Percentiles rank a stretch among this genome's conserved stretches.
phyloP scores from a whole-genome alignment of 2,797 vertebrate species.

The Eulemur rubriventer region DNA sequence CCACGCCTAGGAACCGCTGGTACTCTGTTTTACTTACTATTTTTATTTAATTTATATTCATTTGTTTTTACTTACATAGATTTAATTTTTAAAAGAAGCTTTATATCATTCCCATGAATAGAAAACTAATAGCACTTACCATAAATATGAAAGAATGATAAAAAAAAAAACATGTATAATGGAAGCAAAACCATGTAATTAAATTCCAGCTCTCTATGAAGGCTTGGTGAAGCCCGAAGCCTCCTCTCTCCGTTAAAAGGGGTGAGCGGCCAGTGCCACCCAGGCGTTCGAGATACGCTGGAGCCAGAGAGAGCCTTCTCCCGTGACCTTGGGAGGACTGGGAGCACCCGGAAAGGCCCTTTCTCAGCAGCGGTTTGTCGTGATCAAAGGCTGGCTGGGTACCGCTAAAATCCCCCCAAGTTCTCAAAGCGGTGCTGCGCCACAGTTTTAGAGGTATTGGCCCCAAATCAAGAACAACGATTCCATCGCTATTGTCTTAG shows the following conservation, averaged over 20 bases:
- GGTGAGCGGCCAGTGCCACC: neutral
- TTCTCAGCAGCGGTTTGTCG: fast-evolving
- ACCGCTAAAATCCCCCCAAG: fast-evolving
- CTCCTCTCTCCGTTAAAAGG: conserved; percentile 48
- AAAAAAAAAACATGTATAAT: conserved; percentile 65
- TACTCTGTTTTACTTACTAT: neutral
- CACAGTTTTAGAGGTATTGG: neutral
- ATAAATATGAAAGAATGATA: conserved; percentile 75
- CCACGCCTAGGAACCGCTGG: conserved; percentile 40
- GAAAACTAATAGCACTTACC: conserved; percentile 80
- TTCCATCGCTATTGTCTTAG: fast-evolving
- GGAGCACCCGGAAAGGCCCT: neutral
- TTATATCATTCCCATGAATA: conserved; percentile 71
- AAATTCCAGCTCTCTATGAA: conserved; percentile 68
- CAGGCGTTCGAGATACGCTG: neutral
- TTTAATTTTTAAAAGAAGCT: conserved; percentile 78
- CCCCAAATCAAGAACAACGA: neutral
- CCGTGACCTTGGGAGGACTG: neutral
- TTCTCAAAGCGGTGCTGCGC: fast-evolving
- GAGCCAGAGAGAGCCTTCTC: neutral
- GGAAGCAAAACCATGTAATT: conserved; percentile 76
- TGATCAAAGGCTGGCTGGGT: neutral
- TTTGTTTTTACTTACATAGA: conserved; percentile 68
- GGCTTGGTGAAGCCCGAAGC: conserved; percentile 54
- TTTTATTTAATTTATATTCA: conserved; percentile 68